These are phyloP conservation scores for Enteromius trimaculatus DNA, from an alignment of 2,797 vertebrate species.

Conservation along the genomic window DNA sequence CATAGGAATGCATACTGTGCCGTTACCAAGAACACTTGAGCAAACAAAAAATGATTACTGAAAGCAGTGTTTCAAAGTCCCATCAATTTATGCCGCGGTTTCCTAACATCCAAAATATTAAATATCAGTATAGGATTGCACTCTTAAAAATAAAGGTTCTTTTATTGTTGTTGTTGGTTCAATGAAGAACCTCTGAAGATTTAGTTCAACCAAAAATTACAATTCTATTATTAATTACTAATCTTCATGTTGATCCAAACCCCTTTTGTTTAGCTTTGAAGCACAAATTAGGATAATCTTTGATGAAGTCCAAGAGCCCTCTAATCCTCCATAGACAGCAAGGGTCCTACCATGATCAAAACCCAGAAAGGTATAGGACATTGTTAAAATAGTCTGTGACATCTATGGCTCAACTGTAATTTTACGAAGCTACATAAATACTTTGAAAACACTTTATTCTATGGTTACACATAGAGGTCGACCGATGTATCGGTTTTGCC, in stretches of 20 bases:
- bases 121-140: not conserved
- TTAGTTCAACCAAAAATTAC: not conserved
- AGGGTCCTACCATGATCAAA: not conserved
- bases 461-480: too few relatives aligned
- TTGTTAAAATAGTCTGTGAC: not conserved
- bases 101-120: conserved; percentile 13
- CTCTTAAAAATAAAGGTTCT: not conserved
- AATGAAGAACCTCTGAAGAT: not conserved
- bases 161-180: not conserved
- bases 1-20: conserved; percentile 1
- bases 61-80: conserved; percentile 13
- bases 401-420: not conserved
- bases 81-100: not conserved
- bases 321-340: not conserved
- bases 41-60: not conserved
- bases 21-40: conserved; percentile 15
- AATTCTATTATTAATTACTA: not conserved
- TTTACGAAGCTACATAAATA: not conserved
- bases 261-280: not conserved
- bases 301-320: not conserved
- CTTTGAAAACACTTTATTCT: too few relatives aligned
- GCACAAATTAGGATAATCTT: not conserved
- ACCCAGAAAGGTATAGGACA: not conserved
- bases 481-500: too few relatives aligned
- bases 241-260: not conserved